Percentiles rank a stretch among this genome's conserved stretches.
Conservation (phyloP, 2,113 vertebrate genomes). For the Cryptomyrus ogoouensis region DNA sequence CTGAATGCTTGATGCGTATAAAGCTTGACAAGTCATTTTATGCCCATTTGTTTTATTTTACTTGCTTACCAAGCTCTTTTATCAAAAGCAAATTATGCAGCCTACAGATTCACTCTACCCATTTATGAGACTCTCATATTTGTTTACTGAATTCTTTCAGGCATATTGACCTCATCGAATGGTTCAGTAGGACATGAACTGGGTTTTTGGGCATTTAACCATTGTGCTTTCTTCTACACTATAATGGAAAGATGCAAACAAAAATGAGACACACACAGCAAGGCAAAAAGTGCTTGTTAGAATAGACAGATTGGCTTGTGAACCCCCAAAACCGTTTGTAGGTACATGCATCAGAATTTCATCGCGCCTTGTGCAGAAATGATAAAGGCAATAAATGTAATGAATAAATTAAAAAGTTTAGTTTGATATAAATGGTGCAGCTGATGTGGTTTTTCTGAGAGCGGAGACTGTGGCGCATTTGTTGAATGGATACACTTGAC, state of each 20-base stretch:
- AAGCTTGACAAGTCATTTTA: background rate
- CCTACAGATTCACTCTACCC: background rate
- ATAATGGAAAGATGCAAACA: background rate
- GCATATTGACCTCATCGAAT: background rate
- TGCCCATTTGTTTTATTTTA: background rate
- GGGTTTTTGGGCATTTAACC: background rate
- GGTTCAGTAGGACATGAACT: background rate
- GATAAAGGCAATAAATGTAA: background rate
- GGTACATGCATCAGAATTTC: background rate
- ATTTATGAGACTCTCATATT: background rate
- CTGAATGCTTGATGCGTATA: background rate
- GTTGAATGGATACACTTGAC: constrained; percentile 7
- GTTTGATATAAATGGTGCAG: background rate
- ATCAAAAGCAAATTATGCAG: background rate
- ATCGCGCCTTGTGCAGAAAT: background rate
- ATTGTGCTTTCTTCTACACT: background rate
- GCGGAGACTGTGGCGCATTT: background rate
- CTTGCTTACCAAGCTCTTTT: background rate
- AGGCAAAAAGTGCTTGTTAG: background rate
- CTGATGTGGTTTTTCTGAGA: background rate
- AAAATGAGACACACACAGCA: background rate
- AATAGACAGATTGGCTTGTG: background rate
- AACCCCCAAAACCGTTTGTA: background rate
- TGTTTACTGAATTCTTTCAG: background rate
- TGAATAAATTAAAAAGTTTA: background rate